Conservation (phyloP, 2,888 invertebrate species). For the Lasioglossum oenotherae region DNA sequence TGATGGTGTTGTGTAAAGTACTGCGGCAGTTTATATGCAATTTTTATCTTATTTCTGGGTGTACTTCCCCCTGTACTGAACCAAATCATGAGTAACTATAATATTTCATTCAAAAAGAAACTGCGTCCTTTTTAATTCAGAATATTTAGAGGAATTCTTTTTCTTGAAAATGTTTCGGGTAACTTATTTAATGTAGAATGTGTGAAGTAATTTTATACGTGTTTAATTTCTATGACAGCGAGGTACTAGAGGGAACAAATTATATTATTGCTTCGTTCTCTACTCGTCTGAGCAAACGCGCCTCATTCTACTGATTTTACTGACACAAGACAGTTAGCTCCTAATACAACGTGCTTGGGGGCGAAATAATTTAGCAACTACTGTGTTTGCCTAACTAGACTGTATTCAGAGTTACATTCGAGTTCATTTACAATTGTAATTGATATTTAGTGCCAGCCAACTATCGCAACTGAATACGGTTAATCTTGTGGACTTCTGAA, state of each 20-base stretch:
- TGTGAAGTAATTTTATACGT: background rate
- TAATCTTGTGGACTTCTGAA: background rate
- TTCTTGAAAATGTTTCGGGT: background rate
- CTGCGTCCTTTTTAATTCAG: background rate
- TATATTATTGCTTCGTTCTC: background rate
- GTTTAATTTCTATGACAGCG: background rate
- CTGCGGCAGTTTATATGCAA: too few relatives aligned
- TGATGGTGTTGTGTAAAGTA: too few relatives aligned
- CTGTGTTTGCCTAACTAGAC: constrained; percentile 7
- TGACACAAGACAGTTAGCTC: background rate
- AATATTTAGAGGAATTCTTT: background rate
- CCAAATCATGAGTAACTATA: background rate
- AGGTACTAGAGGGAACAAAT: background rate
- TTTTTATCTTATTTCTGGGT: too few relatives aligned
- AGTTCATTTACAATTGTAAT: constrained; percentile 12
- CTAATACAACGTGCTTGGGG: background rate
- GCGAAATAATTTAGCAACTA: constrained; percentile 14
- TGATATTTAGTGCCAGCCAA: constrained; percentile 3
- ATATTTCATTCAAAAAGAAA: too few relatives aligned
- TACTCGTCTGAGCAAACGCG: background rate
- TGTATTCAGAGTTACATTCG: constrained; percentile 3
- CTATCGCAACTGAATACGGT: background rate
- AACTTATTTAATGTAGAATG: background rate
- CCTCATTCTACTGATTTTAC: constrained; percentile 1
- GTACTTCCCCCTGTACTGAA: background rate